Percentiles rank a stretch among this genome's conserved stretches.
Evolutionary conservation across 2,888 invertebrate species (phyloP).

Genomic region (Caradrina kadenii): DNA sequence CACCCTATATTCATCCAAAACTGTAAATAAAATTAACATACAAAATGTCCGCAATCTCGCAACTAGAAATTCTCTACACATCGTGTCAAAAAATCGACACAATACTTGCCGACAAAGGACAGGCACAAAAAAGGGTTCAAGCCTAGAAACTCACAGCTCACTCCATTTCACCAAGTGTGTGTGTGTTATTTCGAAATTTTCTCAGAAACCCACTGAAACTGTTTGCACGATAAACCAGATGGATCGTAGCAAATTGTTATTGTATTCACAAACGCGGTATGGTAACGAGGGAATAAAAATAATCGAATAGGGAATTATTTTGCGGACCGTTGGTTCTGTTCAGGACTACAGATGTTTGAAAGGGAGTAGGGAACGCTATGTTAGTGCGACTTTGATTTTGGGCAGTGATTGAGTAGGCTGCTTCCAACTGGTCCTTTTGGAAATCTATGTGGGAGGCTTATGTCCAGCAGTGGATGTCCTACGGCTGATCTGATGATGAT

Average conservation of each 20-base stretch:
- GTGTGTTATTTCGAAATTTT: slow-evolving; percentile 24
- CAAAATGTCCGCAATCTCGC: background rate
- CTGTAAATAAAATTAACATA: slow-evolving; percentile 2
- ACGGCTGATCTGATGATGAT: no score
- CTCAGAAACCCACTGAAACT: slow-evolving; percentile 30
- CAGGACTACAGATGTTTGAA: slow-evolving; percentile 13
- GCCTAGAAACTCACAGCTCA: background rate
- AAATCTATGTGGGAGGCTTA: no score
- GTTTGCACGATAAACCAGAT: slow-evolving; percentile 42
- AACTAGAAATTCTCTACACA: background rate
- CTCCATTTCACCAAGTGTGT: slow-evolving; percentile 28
- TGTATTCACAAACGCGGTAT: slow-evolving; percentile 48
- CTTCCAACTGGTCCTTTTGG: no score
- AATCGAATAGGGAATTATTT: slow-evolving; percentile 55
- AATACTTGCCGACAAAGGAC: slow-evolving; percentile 12
- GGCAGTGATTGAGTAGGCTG: no score
- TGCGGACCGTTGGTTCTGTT: slow-evolving; percentile 21
- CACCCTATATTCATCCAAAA: slow-evolving; percentile 19
- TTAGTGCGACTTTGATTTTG: slow-evolving; percentile 28
- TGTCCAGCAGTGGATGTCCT: no score
- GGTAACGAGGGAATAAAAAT: slow-evolving; percentile 57
- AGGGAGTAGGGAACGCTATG: slow-evolving; percentile 10
- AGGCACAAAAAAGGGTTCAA: slow-evolving; percentile 36
- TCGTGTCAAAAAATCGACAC: slow-evolving; percentile 21
- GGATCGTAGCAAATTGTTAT: slow-evolving; percentile 58